A percentile compares a stretch with the other conserved stretches of the same genome.
Conservation (phyloP, 2,113 vertebrate genomes). For the Bungarus multicinctus region DNA sequence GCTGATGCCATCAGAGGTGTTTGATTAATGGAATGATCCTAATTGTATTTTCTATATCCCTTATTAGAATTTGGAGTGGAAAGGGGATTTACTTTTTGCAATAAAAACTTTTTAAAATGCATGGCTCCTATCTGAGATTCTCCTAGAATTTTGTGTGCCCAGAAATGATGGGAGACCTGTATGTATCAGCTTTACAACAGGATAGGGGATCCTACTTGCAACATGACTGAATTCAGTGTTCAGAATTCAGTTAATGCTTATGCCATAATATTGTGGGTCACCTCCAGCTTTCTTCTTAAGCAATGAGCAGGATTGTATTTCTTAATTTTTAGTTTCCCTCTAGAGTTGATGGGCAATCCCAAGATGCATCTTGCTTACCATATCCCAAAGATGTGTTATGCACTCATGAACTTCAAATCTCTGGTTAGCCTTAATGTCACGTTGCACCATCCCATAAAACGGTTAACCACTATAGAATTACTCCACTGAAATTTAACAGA, state of each 20-base stretch:
- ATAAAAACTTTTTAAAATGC: constrained; percentile 19
- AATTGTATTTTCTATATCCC: constrained; percentile 64
- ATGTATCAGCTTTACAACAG: not conserved
- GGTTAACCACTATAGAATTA: not conserved
- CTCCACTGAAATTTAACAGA: not conserved
- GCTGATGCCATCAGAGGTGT: constrained; percentile 60
- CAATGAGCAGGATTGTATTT: not conserved
- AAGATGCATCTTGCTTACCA: not conserved
- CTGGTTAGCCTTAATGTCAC: not conserved
- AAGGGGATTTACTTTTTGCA: constrained; percentile 15
- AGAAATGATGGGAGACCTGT: not conserved
- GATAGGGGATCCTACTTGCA: not conserved
- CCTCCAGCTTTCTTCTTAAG: not conserved
- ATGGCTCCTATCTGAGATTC: not conserved
- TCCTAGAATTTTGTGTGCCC: not conserved
- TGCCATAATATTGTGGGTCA: not conserved
- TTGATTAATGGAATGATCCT: constrained; percentile 60
- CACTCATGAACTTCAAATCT: not conserved
- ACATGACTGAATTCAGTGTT: not conserved
- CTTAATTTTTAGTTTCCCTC: not conserved
- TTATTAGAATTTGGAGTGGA: constrained; percentile 71
- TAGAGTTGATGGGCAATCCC: not conserved
- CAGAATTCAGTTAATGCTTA: not conserved
- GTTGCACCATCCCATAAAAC: not conserved
- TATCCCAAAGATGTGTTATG: not conserved